Conservation (phyloP, 1,140 invertebrate genomes). For the Drosophila nebulosa region DNA sequence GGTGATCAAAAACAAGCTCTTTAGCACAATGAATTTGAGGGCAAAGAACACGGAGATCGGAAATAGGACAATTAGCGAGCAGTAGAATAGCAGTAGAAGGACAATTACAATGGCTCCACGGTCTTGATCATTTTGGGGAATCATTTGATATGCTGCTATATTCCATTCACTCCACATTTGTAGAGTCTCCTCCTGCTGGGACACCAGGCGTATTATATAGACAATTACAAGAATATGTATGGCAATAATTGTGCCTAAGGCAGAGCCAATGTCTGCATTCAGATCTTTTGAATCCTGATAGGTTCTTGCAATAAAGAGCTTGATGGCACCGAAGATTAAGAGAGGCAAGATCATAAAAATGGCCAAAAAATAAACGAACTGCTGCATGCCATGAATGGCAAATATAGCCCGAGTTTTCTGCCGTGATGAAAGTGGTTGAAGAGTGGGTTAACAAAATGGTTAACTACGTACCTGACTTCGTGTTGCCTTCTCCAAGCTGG, state of each 20-base stretch:
- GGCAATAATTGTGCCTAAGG: constrained; percentile 28
- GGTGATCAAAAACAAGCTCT: constrained; percentile 21
- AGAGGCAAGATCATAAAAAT: constrained; percentile 18
- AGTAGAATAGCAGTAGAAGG: constrained; percentile 27
- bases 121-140: background rate
- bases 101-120: constrained; percentile 13
- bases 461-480: background rate
- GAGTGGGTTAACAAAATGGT: background rate
- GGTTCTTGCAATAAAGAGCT: constrained; percentile 4
- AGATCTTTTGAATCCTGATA: background rate
- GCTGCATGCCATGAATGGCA: background rate
- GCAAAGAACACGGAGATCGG: constrained; percentile 38
- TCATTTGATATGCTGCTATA: background rate
- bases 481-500: constrained; percentile 4
- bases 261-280: constrained; percentile 30
- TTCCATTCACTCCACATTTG: constrained; percentile 8
- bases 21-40: constrained; percentile 44
- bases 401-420: background rate
- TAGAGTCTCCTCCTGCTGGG: constrained; percentile 15
- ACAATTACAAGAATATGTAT: constrained; percentile 25
- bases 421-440: background rate
- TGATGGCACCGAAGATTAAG: constrained; percentile 11
- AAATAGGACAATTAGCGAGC: constrained; percentile 28
- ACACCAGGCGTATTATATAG: constrained; percentile 28
- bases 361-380: constrained; percentile 10